phyloP scores from a whole-genome alignment of 53 echinoderm and acorn worm species.

The Henricia sp. region DNA sequence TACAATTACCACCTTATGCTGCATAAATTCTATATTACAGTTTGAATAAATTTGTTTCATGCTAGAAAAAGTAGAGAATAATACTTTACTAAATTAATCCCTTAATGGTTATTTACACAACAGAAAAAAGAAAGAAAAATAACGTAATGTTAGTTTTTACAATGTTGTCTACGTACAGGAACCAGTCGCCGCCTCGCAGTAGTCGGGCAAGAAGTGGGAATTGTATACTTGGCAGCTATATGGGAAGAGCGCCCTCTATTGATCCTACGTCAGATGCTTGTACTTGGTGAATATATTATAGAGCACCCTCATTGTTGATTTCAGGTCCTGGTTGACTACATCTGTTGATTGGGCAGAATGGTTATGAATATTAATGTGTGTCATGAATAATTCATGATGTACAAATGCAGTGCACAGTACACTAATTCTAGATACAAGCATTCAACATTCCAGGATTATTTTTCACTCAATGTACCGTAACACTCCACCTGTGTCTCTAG shows the following conservation, averaged over 20 bases:
- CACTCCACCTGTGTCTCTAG: no score
- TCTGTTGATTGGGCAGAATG: slow-evolving; percentile 64
- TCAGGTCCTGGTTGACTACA: slow-evolving; percentile 97
- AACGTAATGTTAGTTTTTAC: slow-evolving; percentile 43
- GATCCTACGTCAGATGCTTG: slow-evolving; percentile 79
- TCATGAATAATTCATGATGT: slow-evolving; percentile 49
- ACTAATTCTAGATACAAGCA: no score
- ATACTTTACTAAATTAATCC: slow-evolving; percentile 12
- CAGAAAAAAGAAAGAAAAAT: slow-evolving; percentile 40
- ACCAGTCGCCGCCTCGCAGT: slow-evolving; percentile 37
- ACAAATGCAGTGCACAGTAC: no score
- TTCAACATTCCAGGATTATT: no score
- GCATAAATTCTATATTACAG: not conserved
- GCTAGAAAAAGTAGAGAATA: slow-evolving; percentile 16
- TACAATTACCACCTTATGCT: not conserved
- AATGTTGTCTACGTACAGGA: slow-evolving; percentile 43
- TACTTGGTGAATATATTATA: slow-evolving; percentile 99
- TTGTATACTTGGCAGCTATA: slow-evolving; percentile 37
- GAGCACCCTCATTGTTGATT: slow-evolving; percentile 94
- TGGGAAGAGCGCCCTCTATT: not conserved
- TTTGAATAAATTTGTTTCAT: slow-evolving; percentile 23
- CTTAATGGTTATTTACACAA: slow-evolving; percentile 10
- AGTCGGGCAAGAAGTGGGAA: slow-evolving; percentile 62
- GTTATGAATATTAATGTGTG: not conserved
- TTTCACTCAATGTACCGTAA: no score